Evolutionary conservation across 2,113 vertebrate species (phyloP).

Genomic region (Perognathus longimembris): DNA sequence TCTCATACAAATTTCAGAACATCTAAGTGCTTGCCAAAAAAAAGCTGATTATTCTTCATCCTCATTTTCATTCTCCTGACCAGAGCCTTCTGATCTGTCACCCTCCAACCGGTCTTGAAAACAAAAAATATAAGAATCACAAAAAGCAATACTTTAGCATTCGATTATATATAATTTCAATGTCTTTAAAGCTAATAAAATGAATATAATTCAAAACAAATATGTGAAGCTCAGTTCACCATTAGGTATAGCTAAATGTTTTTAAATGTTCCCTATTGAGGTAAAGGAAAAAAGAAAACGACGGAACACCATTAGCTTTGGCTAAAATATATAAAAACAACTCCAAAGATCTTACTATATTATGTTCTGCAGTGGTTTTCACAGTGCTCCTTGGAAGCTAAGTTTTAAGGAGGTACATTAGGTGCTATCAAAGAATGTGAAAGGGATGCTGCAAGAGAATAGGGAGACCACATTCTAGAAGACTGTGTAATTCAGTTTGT

Average conservation of each 20-base stretch:
- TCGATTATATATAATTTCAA: not conserved
- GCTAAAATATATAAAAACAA: not conserved
- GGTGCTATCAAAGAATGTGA: not conserved
- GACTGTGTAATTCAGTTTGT: not conserved
- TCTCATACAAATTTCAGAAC: constrained; percentile 92
- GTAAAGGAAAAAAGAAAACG: not conserved
- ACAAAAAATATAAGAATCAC: constrained; percentile 25
- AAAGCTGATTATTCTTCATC: constrained; percentile 91
- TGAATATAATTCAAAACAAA: too few relatives aligned
- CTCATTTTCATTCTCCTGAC: constrained; percentile 95
- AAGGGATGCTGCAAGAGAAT: not conserved
- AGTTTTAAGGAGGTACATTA: not conserved
- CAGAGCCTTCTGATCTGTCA: constrained; percentile 96
- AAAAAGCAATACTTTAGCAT: not conserved
- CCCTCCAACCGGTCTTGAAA: constrained; percentile 94
- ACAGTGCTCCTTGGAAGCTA: not conserved
- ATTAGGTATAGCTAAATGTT: not conserved
- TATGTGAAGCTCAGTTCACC: not conserved
- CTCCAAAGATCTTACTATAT: not conserved
- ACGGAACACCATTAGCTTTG: not conserved
- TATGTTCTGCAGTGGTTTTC: not conserved
- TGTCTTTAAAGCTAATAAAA: not conserved
- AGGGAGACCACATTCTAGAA: not conserved
- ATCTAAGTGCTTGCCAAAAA: constrained; percentile 88
- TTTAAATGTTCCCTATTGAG: not conserved